Evolutionary conservation across 2,797 vertebrate species (phyloP), one percentile per base, ranked within the genome.

Genomic region (Sebastes oblongus): DNA sequence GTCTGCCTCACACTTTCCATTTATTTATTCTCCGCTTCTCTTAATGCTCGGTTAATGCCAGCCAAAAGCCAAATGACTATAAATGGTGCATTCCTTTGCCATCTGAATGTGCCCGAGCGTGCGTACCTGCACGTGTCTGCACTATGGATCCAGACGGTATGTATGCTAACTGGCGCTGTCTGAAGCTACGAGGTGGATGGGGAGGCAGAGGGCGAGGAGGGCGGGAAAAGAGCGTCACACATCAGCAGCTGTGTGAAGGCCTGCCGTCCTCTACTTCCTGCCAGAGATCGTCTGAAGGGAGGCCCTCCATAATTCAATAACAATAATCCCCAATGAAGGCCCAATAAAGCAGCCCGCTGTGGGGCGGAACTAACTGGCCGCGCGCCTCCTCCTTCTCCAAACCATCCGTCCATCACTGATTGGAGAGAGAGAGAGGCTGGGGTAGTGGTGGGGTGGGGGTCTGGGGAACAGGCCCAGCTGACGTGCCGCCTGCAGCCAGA

Each of bases 271-370:
- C 36, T 13, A 77, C 90, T 89, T 93, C 91, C 93, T 92, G 89
- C 83, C 85, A 80, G 56, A 78, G 84, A 82, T 52, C 27, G 64
- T 85, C 80, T 71, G 66, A 86, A 72, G 81, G 84, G 85, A 89
- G 89, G 85, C 77, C 89, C 89, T 82, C 86, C 92, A 94, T 96
- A 95, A 96, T 96, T 95, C 94, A 95, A 96, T 95, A 95, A 95
- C 93, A 94, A 94, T 95, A 95, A 96, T 95, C 94, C 93, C 93
- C 93, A 94, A 92, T 95, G 92, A 95, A 92, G 88, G 86, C 89
- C 91, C 90, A 92, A 93, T 92, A 93, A 94, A 93, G 90, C 88
- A 80, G 87, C 68, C 88, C 50, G 83, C 88, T 81, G 87, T 80
- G 80, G 93, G 85, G 90, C 32, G 88, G 91, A 92, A 91, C 92